Percentiles rank a stretch among this genome's conserved stretches.
These are phyloP conservation scores for Coregonus ussuriensis DNA, from an alignment of 2,797 vertebrate species.

Conservation along the genomic window DNA sequence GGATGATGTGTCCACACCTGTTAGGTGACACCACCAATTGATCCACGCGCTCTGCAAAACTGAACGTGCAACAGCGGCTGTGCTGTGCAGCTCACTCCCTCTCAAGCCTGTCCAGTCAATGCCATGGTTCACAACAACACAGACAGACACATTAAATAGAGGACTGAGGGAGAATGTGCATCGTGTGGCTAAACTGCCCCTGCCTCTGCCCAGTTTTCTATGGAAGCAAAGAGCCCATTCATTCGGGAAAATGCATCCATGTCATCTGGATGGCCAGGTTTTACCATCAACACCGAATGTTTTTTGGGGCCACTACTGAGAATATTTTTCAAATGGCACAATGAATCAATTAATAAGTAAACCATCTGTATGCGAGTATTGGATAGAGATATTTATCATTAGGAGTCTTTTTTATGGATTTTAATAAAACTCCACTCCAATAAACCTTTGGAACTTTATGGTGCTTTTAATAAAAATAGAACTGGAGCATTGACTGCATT, in stretches of 20 bases:
- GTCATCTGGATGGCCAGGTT: constrained; percentile 40
- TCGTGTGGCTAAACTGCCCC: constrained; percentile 38
- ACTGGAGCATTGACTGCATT: constrained; percentile 29
- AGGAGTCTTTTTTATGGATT: constrained; percentile 55
- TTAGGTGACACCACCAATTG: constrained; percentile 32
- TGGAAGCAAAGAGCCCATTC: constrained; percentile 31
- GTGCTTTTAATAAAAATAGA: constrained; percentile 52
- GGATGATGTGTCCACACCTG: constrained; percentile 29
- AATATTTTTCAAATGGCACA: constrained; percentile 44
- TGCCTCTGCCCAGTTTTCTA: constrained; percentile 51
- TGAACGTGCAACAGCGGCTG: constrained; percentile 14
- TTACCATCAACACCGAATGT: constrained; percentile 15
- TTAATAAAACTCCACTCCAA: constrained; percentile 59
- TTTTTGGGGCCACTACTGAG: constrained; percentile 32
- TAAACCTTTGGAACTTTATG: constrained; percentile 58
- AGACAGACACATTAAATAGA: neutral
- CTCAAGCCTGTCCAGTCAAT: constrained; percentile 35
- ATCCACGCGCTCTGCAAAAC: constrained; percentile 54
- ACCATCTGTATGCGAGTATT: constrained; percentile 48
- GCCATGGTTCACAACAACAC: constrained; percentile 6
- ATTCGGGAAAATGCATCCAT: constrained; percentile 52
- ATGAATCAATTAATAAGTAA: constrained; percentile 66
- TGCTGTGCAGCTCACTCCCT: constrained; percentile 38
- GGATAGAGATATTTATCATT: constrained; percentile 51
- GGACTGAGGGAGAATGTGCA: constrained; percentile 34